Evolutionary conservation across 2,888 invertebrate species (phyloP).

Genomic region (Meiosimyza platycephala): DNA sequence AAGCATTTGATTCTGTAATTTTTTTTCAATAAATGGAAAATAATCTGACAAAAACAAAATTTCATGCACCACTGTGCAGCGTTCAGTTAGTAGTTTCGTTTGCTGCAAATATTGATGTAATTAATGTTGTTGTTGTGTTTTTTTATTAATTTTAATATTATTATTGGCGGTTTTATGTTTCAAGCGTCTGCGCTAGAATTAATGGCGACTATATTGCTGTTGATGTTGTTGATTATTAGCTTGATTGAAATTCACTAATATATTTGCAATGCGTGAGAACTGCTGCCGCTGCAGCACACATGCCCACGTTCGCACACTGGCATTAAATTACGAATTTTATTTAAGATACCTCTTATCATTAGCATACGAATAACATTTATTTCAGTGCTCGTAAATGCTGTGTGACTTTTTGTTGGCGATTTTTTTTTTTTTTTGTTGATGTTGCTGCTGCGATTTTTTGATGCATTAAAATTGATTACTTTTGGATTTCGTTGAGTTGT

Average conservation of each 20-base stretch:
- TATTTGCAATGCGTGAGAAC: too few species aligned
- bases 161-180: slow-evolving; percentile 21
- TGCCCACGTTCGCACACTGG: too few species aligned
- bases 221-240: slow-evolving; percentile 2
- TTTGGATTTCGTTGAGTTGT: not conserved
- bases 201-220: slow-evolving; percentile 14
- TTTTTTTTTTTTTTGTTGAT: not conserved
- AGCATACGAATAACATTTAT: too few species aligned
- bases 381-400: too few species aligned
- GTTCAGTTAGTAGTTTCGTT: not conserved
- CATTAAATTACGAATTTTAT: too few species aligned
- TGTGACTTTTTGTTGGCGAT: not conserved
- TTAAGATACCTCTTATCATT: too few species aligned
- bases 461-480: not conserved
- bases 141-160: not conserved
- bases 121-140: not conserved
- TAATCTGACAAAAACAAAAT: too few species aligned
- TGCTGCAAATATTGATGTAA: not conserved
- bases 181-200: slow-evolving; percentile 17
- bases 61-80: too few species aligned
- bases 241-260: not conserved
- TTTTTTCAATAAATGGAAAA: too few species aligned
- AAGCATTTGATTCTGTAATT: too few species aligned
- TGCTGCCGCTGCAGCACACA: too few species aligned
- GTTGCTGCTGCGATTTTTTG: slow-evolving; percentile 9